Base-by-base conservation (phyloP, 1,140 invertebrate genomes). In the Drosophila santomea region DNA sequence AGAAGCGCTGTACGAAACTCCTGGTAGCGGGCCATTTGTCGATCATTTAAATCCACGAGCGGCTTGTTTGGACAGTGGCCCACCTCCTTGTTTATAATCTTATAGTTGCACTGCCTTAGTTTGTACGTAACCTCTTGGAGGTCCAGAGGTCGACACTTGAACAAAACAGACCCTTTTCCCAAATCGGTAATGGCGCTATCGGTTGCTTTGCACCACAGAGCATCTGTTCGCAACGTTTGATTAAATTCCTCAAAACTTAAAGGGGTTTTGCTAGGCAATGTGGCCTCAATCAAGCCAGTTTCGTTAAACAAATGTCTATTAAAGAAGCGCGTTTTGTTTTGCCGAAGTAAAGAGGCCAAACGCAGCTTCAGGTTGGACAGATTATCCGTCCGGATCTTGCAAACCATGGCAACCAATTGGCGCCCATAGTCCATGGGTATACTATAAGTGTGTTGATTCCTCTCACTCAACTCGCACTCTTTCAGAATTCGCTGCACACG, bases 231-330 rank as follows among this genome's bases (percentile, higher is more conserved):
- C 3, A 91, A 17, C 1, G 52, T 50, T 35, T 78, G 39, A 2
- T 50, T 43, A 0, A 82, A 59, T 39, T 85, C 59, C 0, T 43
- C 15, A 15, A 48, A 56, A 23, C 55, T 59, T 0, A 50, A 7
- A 0, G 39, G 11, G 3, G 38, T 15, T 15, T 69, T 51, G 8
- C 52, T 23, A 4, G 68, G 60, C 5, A 84, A 35, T 10, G 62
- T 32, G 15, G 58, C 82, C 52, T 81, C 71, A 14, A 91, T 84
- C 0, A 76, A 12, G 1, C 84, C 77, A 25, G 48, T 68, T 54
- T 83, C 62, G 4, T 38, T 61, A 23, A 86, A 72, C 4, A 73
- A n/a, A 47, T 68, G 61, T 0, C 62, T 47, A 35, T 78, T 39
- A 12, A 60, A 57, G 50, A 80, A 83, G 5, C 63, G 59, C 4